Evolutionary conservation across 2,797 vertebrate genomes (phyloP).

Genomic region (Fistularia commersonii): DNA sequence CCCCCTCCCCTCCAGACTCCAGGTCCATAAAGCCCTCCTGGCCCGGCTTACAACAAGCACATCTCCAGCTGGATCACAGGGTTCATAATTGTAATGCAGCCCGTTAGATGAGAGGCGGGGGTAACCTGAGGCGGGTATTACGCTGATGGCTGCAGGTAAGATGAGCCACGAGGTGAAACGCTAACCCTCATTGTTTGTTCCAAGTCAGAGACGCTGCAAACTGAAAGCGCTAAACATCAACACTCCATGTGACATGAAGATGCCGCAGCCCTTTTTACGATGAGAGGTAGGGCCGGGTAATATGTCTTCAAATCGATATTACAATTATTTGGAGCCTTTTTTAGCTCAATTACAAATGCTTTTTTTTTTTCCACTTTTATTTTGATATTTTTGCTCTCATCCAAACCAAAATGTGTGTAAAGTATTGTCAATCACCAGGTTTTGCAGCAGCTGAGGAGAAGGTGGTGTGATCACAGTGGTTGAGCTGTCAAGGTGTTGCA

Average conservation of each 20-base stretch:
- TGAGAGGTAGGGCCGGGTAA: no score
- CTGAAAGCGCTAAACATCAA: constrained; percentile 57
- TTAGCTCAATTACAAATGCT: no score
- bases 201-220: constrained; percentile 58
- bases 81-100: constrained; percentile 60
- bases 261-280: constrained; percentile 10
- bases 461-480: no score
- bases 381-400: no score
- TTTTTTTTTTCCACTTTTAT: no score
- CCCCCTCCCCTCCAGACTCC: no score
- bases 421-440: no score
- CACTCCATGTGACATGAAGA: constrained; percentile 12
- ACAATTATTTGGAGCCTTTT: no score
- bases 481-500: no score
- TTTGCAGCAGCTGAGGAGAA: no score
- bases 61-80: constrained; percentile 55
- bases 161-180: constrained; percentile 68
- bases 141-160: constrained; percentile 72
- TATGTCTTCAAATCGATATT: no score
- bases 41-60: background rate
- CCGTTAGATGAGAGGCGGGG: constrained; percentile 67
- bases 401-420: no score
- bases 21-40: background rate
- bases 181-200: constrained; percentile 42
- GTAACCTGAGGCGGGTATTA: constrained; percentile 74